Percentiles rank a stretch among this genome's conserved stretches.
Conservation (phyloP, 1,140 invertebrate species). For the Leptestheria dahalacensis region DNA sequence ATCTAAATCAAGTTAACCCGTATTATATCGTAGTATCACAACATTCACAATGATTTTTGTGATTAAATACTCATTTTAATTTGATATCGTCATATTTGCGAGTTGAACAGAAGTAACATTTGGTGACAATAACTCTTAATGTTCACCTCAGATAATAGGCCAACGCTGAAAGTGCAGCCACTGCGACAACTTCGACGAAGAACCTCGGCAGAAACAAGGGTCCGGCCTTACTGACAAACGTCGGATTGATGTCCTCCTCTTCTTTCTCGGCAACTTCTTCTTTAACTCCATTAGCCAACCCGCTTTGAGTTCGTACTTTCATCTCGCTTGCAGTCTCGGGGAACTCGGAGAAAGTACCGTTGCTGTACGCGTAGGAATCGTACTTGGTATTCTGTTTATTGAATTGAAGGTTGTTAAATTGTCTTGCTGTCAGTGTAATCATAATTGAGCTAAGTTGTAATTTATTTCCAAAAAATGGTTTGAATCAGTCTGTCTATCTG, state of each 20-base stretch:
- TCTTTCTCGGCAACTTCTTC: neutral
- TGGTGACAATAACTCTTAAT: too few relatives aligned
- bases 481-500: too few relatives aligned
- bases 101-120: neutral
- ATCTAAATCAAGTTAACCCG: neutral
- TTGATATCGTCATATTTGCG: neutral
- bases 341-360: neutral
- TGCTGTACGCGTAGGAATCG: neutral
- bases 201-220: neutral
- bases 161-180: neutral
- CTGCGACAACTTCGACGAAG: neutral
- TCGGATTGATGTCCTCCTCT: neutral
- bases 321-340: neutral
- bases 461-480: too few relatives aligned
- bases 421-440: neutral
- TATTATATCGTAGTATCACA: neutral
- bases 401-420: neutral
- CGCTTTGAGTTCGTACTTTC: neutral
- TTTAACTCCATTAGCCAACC: neutral
- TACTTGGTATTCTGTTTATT: neutral
- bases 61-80: neutral
- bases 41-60: neutral
- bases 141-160: neutral
- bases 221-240: neutral
- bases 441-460: neutral